A percentile compares a stretch with the other conserved stretches of the same genome.
Conservation (phyloP, 2,888 invertebrate genomes). For the Hymenopus coronatus region DNA sequence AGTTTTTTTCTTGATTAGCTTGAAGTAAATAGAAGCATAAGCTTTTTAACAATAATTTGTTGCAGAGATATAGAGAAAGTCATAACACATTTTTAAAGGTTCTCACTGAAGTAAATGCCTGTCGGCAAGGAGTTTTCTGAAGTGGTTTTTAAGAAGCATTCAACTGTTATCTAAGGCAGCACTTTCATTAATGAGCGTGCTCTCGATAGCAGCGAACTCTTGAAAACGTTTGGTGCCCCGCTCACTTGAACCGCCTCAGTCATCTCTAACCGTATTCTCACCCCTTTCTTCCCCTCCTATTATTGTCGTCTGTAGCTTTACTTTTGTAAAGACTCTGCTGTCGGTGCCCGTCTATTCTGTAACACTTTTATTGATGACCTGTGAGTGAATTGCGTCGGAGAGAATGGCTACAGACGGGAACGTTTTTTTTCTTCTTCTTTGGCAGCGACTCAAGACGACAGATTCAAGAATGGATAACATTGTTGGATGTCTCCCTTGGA, state of each 20-base stretch:
- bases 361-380: conserved; percentile 17
- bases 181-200: not conserved
- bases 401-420: not conserved
- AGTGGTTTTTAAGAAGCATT: not conserved
- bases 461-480: conserved; percentile 12
- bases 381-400: conserved; percentile 1
- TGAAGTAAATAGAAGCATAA: too few relatives aligned
- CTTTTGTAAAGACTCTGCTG: not conserved
- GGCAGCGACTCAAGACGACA: not conserved
- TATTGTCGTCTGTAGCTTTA: not conserved
- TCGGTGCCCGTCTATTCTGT: conserved; percentile 3
- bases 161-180: not conserved
- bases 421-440: not conserved
- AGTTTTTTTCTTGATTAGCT: too few relatives aligned
- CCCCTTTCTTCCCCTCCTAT: not conserved
- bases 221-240: too few relatives aligned
- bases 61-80: too few relatives aligned
- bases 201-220: not conserved
- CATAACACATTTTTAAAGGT: too few relatives aligned
- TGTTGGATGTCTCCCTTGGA: not conserved
- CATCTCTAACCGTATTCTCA: not conserved
- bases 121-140: not conserved
- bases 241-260: not conserved
- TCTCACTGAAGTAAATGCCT: too few relatives aligned
- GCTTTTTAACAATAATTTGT: too few relatives aligned